A percentile compares a stretch with the other conserved stretches of the same genome.
phyloP scores from a whole-genome alignment of 2,888 invertebrate genomes.

The Drosophila tanythrix region DNA sequence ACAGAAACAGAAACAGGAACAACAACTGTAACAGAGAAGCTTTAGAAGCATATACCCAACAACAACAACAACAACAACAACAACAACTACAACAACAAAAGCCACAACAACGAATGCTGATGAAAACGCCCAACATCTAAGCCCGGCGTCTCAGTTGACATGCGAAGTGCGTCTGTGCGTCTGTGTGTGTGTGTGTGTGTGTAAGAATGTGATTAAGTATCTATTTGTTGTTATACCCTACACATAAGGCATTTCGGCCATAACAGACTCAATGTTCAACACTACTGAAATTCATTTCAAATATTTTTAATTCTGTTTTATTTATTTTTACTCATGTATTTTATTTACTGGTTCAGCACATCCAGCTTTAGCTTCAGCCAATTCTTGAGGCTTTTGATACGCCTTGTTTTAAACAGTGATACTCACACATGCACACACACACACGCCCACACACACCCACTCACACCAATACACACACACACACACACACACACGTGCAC shows the following conservation, averaged over 20 bases:
- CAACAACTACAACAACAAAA: slow-evolving; percentile 38
- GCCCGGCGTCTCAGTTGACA: slow-evolving; percentile 52
- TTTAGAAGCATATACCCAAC: slow-evolving; percentile 48
- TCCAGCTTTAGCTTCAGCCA: background rate
- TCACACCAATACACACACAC: slow-evolving; percentile 2
- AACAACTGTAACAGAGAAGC: slow-evolving; percentile 38
- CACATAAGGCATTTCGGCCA: slow-evolving; percentile 5
- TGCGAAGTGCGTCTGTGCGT: slow-evolving; percentile 19
- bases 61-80: slow-evolving; percentile 32
- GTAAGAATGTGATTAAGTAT: slow-evolving; percentile 54
- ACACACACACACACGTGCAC: slow-evolving; percentile 10
- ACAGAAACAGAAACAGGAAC: slow-evolving; percentile 21
- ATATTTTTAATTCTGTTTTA: background rate
- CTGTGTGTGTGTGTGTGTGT: slow-evolving; percentile 17
- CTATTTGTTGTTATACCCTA: slow-evolving; percentile 50
- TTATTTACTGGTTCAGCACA: background rate
- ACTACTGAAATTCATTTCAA: background rate
- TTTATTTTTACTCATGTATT: background rate
- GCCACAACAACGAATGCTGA: slow-evolving; percentile 37
- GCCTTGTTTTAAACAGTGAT: slow-evolving; percentile 23
- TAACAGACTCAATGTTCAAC: background rate
- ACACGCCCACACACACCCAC: slow-evolving; percentile 11
- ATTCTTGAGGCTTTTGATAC: background rate
- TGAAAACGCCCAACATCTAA: slow-evolving; percentile 46
- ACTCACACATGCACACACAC: slow-evolving; percentile 17